These are phyloP conservation scores for Arctocebus calabarensis DNA, from an alignment of 2,797 vertebrate genomes.

Conservation along the genomic window DNA sequence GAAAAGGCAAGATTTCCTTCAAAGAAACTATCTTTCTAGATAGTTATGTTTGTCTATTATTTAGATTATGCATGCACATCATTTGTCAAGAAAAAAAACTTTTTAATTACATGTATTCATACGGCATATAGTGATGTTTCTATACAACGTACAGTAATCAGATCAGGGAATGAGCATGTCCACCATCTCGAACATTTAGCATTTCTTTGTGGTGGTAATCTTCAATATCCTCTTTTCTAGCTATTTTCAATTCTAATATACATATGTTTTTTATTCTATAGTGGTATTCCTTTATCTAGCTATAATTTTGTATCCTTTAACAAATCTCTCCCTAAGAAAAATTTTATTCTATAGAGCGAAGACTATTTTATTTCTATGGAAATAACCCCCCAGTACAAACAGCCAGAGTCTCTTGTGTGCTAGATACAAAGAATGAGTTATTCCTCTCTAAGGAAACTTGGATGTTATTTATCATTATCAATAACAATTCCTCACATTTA, in stretches of 20 bases:
- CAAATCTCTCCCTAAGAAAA: not conserved
- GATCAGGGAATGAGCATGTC: not conserved
- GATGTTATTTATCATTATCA: not conserved
- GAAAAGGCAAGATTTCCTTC: not conserved
- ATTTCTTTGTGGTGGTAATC: not conserved
- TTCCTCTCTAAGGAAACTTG: not conserved
- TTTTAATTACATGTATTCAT: not conserved
- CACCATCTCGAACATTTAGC: not conserved
- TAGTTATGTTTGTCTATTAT: not conserved
- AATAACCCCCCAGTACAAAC: not conserved
- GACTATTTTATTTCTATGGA: not conserved
- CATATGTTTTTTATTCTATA: not conserved
- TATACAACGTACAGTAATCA: not conserved
- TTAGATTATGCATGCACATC: not conserved
- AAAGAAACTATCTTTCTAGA: not conserved
- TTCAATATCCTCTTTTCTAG: not conserved
- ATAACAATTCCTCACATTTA: not conserved
- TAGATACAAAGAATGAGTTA: not conserved
- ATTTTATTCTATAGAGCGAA: not conserved
- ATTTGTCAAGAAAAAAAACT: not conserved
- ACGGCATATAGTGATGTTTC: not conserved
- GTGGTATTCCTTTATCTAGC: not conserved
- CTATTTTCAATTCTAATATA: not conserved
- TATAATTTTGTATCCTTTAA: not conserved
- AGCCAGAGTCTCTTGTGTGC: not conserved